A percentile compares a stretch with the other conserved stretches of the same genome.
Evolutionary conservation across 2,888 invertebrate genomes (phyloP).

Genomic region (Ligdia adustata): DNA sequence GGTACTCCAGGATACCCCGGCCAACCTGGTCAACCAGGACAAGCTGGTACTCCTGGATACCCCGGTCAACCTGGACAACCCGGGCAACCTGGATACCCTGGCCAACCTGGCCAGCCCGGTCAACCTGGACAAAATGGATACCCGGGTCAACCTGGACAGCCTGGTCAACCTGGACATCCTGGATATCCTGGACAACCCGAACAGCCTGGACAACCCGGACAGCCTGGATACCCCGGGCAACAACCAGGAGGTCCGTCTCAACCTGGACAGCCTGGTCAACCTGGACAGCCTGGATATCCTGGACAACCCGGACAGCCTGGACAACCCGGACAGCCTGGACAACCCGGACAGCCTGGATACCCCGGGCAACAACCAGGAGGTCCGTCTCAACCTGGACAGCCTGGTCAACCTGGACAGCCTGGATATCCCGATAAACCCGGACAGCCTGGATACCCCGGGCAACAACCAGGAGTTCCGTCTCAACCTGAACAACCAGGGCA

Average conservation of each 20-base stretch:
- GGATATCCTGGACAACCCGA: conserved; percentile 44
- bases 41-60: conserved; percentile 29
- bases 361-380: conserved; percentile 32
- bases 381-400: too few relatives aligned
- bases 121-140: conserved; percentile 48
- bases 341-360: conserved; percentile 47
- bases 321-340: conserved; percentile 3
- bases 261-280: conserved; percentile 45
- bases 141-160: conserved; percentile 32
- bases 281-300: conserved; percentile 37
- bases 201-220: conserved; percentile 40
- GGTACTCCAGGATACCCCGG: conserved; percentile 9
- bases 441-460: too few relatives aligned
- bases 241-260: conserved; percentile 34
- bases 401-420: too few relatives aligned
- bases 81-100: conserved; percentile 39
- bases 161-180: conserved; percentile 37
- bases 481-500: conserved; percentile 42
- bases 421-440: too few relatives aligned
- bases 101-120: conserved; percentile 39
- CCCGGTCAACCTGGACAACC: conserved; percentile 8
- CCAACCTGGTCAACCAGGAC: conserved; percentile 33
- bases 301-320: conserved; percentile 49
- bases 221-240: conserved; percentile 22
- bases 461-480: conserved; percentile 36